Base-by-base conservation (phyloP, 2,113 vertebrate genomes). In the Irena cyanogastra region DNA sequence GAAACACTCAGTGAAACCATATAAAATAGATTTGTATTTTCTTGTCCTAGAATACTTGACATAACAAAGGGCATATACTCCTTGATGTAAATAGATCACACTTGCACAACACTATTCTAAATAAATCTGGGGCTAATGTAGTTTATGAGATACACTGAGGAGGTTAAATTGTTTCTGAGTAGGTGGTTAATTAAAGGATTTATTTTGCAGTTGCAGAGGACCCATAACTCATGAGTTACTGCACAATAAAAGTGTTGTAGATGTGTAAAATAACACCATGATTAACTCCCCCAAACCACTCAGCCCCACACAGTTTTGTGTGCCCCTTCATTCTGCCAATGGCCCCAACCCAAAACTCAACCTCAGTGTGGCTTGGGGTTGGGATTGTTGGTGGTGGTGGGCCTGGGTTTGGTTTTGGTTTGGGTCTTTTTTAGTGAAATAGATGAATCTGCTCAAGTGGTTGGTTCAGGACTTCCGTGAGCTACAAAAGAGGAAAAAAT, bases 121-220 rank as follows among this genome's bases (percentile, higher is more conserved):
- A 94, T 94, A 96, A 96, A 96, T 95, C 95, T 94, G 95, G 74
- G 92, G 72, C 80, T 95, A 94, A 96, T 96, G 93, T 70, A 95
- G 88, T 97, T 96, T 97, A 96, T 97, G 95, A 92, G 94, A 96
- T 93, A 95, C 69, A 91, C 92, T 49, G 66, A 96, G 91, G 92
- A 97, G 93, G 97, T 94, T 95, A 96, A 96, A 96, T 95, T 96
- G 95, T 96, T 97, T 96, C 94, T 95, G 91, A 95, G 94, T 97
- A 96, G 93, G 97, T 96, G 94, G 90, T 95, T 97, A 97, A 97
- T 97, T 97, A 97, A 97, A 96, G 95, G 95, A 97, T 97, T 97
- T 97, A 96, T 97, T 97, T 97, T 97, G 95, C 94, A 95, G 94
- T 96, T 96, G 94, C 96, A 95, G 86, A 95, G 95, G 95, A 96